Conservation (phyloP, 2,113 vertebrate species). For the Mixornis gularis region DNA sequence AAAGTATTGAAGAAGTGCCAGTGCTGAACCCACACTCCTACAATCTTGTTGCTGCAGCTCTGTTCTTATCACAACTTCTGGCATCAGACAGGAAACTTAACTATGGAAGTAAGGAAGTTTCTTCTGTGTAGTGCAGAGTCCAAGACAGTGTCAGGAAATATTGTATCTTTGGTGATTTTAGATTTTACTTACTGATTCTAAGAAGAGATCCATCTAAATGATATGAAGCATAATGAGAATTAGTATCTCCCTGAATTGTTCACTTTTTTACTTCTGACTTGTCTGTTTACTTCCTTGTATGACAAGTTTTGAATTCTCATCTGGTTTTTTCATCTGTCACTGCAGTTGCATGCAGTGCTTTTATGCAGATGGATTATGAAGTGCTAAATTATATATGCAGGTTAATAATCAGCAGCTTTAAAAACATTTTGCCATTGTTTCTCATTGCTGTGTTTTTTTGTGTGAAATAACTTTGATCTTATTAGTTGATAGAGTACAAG, state of each 20-base stretch:
- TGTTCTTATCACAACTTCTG: slow-evolving; percentile 71
- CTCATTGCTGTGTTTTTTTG: background rate
- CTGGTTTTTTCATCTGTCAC: background rate
- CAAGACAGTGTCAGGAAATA: slow-evolving; percentile 64
- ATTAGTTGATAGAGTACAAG: background rate
- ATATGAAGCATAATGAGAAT: background rate
- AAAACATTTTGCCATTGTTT: slow-evolving; percentile 8
- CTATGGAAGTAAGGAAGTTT: slow-evolving; percentile 74
- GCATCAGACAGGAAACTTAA: slow-evolving; percentile 72
- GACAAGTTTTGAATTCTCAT: slow-evolving; percentile 1
- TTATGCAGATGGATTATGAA: background rate
- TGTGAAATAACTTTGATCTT: background rate
- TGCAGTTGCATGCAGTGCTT: background rate
- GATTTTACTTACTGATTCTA: slow-evolving; percentile 36
- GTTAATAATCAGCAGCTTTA: background rate
- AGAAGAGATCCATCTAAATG: slow-evolving; percentile 31
- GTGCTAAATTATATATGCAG: background rate
- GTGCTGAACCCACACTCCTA: slow-evolving; percentile 57
- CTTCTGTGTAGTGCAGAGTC: slow-evolving; percentile 60
- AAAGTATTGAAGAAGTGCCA: slow-evolving; percentile 72
- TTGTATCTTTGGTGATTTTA: slow-evolving; percentile 51
- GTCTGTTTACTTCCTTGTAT: background rate
- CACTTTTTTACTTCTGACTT: background rate
- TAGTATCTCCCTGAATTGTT: background rate
- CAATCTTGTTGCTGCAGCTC: slow-evolving; percentile 74